Base-by-base conservation (phyloP, 2,888 invertebrate species). In the Ennomos fuscantarius region DNA sequence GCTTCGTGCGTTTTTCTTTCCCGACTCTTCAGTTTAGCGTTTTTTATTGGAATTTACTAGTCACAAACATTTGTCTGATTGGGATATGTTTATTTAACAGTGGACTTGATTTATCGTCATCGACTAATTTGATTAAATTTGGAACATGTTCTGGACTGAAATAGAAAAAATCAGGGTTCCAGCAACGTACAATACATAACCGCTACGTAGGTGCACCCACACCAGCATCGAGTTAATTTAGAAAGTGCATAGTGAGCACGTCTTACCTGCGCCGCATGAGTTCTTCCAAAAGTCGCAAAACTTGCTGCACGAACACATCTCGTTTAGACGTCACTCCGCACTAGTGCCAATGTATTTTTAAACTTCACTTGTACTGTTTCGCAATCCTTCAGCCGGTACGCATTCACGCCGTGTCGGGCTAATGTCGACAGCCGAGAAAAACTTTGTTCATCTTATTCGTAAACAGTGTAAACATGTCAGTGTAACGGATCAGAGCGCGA, bases 291-390 rank as follows among this genome's bases (percentile, higher is more conserved):
- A 92, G 79, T 90, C 90, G 76, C 83, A 89, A 80, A 91, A 90
- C 78, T 91, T 89, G 82, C 89, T 91, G 83, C 92, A 92, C 75
- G 89, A 76, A 79, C 91, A 87, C 92, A 92, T 92, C 82, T 87
- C 75, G 84, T 69, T 70, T 68, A 68, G 74, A 76, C 84, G 86
- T 87, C 87, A 87, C 89, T 81, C 74, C 78, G 76, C 84, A 87
- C 87, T 81, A 83, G 76, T 84, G 89, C 86, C 86, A 89, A 89
- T 87, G 86, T 92, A 91, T 91, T 91, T 90, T 88, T 91, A 91
- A 90, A 92, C 89, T 89, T 89, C 90, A 91, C 91, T 89, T 84
- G 84, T 86, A 89, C 70, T 85, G 89, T 90, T 91, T 91, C 88
- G 88, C 85, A 90, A 89, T 83, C 76, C 83, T 86, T 85, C 85